Evolutionary conservation across 2,888 invertebrate genomes (phyloP).

Genomic region (Volucella inflata): DNA sequence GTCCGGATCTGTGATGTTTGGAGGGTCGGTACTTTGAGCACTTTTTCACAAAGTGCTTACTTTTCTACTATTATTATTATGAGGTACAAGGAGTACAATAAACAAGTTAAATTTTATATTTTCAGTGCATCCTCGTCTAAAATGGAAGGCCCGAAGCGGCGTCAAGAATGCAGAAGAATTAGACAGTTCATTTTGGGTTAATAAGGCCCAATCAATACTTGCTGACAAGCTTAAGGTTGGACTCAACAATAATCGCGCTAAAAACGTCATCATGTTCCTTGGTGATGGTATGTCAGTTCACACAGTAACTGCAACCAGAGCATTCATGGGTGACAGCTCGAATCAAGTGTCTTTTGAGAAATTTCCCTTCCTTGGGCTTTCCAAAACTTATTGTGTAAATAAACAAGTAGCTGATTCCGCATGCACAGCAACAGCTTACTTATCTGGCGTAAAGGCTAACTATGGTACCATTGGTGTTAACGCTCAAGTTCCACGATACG

Average conservation of each 20-base stretch:
- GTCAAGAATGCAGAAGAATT: constrained; percentile 78
- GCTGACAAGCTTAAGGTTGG: constrained; percentile 77
- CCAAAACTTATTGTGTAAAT: constrained; percentile 90
- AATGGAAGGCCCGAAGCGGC: constrained; percentile 45
- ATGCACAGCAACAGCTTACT: constrained; percentile 91
- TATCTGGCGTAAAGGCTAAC: constrained; percentile 91
- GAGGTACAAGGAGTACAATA: too few relatives aligned
- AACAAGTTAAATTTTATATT: constrained; percentile 1
- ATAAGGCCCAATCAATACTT: constrained; percentile 80
- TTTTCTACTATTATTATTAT: neutral
- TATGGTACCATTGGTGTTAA: constrained; percentile 90
- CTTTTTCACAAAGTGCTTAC: too few relatives aligned
- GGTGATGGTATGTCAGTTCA: constrained; percentile 92
- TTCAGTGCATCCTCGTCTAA: constrained; percentile 79
- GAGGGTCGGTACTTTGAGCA: too few relatives aligned
- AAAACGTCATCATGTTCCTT: constrained; percentile 88
- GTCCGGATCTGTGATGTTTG: too few relatives aligned
- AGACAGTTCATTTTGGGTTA: constrained; percentile 80
- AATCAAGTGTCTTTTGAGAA: constrained; percentile 86
- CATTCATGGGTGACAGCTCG: constrained; percentile 87
- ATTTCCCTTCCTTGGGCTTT: constrained; percentile 85
- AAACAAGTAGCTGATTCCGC: constrained; percentile 93
- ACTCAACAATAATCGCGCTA: constrained; percentile 80
- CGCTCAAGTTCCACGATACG: constrained; percentile 86
- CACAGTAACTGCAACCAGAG: constrained; percentile 87